phyloP scores from a whole-genome alignment of 2,113 vertebrate genomes.

The Anoura caudifer region DNA sequence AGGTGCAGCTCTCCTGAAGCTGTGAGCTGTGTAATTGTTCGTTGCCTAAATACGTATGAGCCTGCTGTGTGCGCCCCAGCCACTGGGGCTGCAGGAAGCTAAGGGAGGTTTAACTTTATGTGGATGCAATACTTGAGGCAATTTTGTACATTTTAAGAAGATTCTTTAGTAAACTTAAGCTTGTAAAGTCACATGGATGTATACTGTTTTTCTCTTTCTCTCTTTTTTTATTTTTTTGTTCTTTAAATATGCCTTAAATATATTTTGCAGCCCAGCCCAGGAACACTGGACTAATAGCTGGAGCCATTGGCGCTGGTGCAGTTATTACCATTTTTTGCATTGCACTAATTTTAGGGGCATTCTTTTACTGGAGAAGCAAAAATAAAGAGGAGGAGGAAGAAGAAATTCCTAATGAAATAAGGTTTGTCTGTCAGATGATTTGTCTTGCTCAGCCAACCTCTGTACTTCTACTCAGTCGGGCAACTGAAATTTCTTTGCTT shows the following conservation, averaged over 20 bases:
- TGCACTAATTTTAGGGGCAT: slow-evolving; percentile 88
- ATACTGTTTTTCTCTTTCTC: slow-evolving; percentile 25
- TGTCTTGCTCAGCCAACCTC: background rate
- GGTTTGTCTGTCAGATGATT: slow-evolving; percentile 80
- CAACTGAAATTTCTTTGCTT: background rate
- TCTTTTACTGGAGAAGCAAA: slow-evolving; percentile 98
- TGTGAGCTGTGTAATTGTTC: background rate
- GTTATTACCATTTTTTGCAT: slow-evolving; percentile 90
- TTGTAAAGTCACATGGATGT: background rate
- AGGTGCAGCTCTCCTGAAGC: background rate
- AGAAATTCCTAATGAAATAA: slow-evolving; percentile 99
- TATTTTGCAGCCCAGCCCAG: slow-evolving; percentile 89
- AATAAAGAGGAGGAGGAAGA: slow-evolving; percentile 97
- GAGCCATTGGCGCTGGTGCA: slow-evolving; percentile 89
- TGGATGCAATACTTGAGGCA: background rate
- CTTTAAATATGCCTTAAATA: slow-evolving; percentile 58
- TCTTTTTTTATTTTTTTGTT: slow-evolving; percentile 50
- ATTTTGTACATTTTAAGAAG: background rate
- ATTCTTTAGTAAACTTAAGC: background rate
- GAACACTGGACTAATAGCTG: slow-evolving; percentile 92
- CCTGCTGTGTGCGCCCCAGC: background rate
- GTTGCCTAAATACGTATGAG: background rate
- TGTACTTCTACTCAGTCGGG: background rate
- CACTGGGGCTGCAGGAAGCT: background rate
- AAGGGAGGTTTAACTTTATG: background rate